These are phyloP conservation scores for Epizoanthus illoricatus DNA, from an alignment of 92 coral and sea anemone genomes.

Conservation along the genomic window DNA sequence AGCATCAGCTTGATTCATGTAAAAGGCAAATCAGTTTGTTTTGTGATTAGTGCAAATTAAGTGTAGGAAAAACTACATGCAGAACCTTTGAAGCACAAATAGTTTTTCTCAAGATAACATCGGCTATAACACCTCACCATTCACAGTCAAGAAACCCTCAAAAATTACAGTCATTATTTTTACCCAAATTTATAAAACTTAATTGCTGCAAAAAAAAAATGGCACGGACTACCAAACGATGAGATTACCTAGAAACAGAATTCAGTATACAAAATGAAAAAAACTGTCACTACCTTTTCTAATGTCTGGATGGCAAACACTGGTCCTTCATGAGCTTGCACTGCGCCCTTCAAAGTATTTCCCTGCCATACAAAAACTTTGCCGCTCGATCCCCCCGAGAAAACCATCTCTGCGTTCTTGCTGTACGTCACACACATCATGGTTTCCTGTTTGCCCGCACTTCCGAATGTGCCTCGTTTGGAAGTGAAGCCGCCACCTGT, in stretches of 20 bases:
- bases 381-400: constrained; percentile 96
- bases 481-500: constrained; percentile 99
- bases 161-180: too few species aligned
- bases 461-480: constrained; percentile 95
- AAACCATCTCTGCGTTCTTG: constrained; percentile 76
- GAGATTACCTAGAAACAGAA: too few species aligned
- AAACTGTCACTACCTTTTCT: constrained; percentile 71
- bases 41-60: not conserved
- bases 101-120: too few species aligned
- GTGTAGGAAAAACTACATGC: too few species aligned
- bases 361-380: constrained; percentile 94
- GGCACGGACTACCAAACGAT: too few species aligned
- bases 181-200: too few species aligned
- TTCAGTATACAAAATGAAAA: too few species aligned
- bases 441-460: constrained; percentile 87
- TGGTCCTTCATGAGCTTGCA: constrained; percentile 96
- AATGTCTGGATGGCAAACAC: constrained; percentile 97
- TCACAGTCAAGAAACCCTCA: too few species aligned
- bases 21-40: not conserved
- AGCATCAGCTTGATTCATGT: not conserved
- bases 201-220: too few species aligned
- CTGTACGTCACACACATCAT: constrained; percentile 98
- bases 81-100: too few species aligned
- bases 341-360: constrained; percentile 65
- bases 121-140: too few species aligned